These are phyloP conservation scores for Anoplius nigerrimus DNA, from an alignment of 2,888 invertebrate species.

Conservation along the genomic window DNA sequence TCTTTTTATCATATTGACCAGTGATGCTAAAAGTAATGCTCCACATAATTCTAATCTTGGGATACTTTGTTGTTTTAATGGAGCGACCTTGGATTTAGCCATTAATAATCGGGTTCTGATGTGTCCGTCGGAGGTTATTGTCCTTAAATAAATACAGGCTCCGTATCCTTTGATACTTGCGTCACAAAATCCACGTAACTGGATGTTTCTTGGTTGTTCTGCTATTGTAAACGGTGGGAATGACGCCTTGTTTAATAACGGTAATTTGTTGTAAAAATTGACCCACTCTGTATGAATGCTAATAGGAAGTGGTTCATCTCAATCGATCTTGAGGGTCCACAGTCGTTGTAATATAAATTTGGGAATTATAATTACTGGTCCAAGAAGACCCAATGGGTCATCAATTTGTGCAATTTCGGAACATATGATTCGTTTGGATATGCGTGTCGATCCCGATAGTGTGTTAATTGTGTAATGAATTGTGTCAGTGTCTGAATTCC, in stretches of 20 bases:
- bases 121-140: neutral
- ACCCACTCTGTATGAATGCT: neutral
- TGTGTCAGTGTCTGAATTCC: no score
- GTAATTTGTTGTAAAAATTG: neutral
- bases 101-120: neutral
- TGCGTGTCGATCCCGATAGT: neutral
- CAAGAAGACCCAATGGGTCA: conserved; percentile 1
- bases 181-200: conserved; percentile 6
- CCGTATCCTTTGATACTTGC: conserved; percentile 3
- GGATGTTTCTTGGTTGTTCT: neutral
- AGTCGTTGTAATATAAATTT: neutral
- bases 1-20: neutral
- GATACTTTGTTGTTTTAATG: neutral
- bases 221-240: neutral
- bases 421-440: no score
- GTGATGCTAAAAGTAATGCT: neutral
- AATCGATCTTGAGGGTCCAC: neutral
- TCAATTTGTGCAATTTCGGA: neutral
- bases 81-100: neutral
- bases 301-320: neutral
- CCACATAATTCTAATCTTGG: conserved; percentile 1
- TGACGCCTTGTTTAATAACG: neutral
- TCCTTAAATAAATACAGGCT: neutral
- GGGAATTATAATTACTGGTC: neutral
- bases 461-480: neutral